Evolutionary conservation across 2,113 vertebrate genomes (phyloP), one percentile per base, ranked within the genome.

Genomic region (Scomber japonicus): DNA sequence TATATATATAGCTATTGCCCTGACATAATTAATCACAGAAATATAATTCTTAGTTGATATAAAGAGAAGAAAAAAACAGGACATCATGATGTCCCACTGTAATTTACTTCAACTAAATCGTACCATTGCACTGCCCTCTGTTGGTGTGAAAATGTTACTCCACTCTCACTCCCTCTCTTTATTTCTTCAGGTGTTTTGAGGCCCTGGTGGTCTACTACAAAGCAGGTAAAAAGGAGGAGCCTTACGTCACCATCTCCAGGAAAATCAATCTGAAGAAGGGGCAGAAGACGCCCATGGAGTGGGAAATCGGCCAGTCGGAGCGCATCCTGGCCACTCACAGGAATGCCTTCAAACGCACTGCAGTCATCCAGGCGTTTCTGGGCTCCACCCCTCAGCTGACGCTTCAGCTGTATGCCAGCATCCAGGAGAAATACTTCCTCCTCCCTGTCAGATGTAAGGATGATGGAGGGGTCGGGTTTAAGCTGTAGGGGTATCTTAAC

Each of bases 301-400:
- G 95, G 94, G 97, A 99, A 93, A 96, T 98, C 19, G 97, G 97
- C 2, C 97, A 97, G 82, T 95, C 96, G 0, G 94, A 96, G 81
- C 96, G 97, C 69, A 96, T 86, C 30, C 91, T 99, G 91, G 94
- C 96, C 63, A 94, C 92, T 0, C 98, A 99, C 91, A 96, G 96
- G 76, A 95, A 98, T 2, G 97, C 98, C 92, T 99, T 99, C 94
- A 98, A 98, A 73, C 97, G 98, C 87, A 95, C 96, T 44, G 96
- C 97, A 0, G 95, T 99, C 82, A 98, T 99, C 84, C 98, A 99
- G 94, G 98, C 98, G 13, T 99, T 99, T 91, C 92, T 99, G 89
- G 97, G 98, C 83, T 99, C 98, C 81, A 97, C 96, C 0, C 98
- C 98, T 0, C 98, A 99, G 86, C 95, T 99, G 71, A 98, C 97